Evolutionary conservation across 1,140 invertebrate species (phyloP), one percentile per base, ranked within the genome.

Genomic region (Dysdera silvatica): DNA sequence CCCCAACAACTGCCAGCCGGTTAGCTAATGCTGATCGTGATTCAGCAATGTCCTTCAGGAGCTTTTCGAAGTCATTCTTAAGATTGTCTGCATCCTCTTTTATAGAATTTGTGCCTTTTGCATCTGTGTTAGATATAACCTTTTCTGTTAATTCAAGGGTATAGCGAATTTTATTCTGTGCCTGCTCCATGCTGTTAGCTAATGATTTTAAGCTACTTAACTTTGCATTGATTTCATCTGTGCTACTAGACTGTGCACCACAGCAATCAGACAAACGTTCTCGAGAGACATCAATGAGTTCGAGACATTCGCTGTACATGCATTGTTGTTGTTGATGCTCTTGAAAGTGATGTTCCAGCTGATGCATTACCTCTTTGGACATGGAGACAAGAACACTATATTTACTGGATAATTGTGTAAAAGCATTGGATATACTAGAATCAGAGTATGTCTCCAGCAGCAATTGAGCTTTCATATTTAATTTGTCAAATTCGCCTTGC

Each of bases 341-440:
- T 76, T 93, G 89, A 76, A 91, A 94, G 73, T 93, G 88, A 40
- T 93, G 78, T 76, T 95, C 91, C 26, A 95, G 77, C 32, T 88
- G 80, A 69, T 90, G 81, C 88, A 95, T 92, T 14, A 93, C 86
- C 79, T 94, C 93, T 78, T 96, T 97, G 12, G 91, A 88, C 18
- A 92, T 73, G 0, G 90, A 91, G 23, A 95, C 74, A n/a, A 96
- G 77, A 0, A 89, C 86, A 74, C 95, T 95, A 70, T 96, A 96
- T 74, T 94, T 94, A 1, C 91, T 94, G 0, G 92, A 91, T 16
- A 97, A 77, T 74, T 95, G 90, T 32, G 92, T 95, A 32, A 97
- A 87, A 10, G 88, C 89, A 77, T 95, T 95, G 12, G 91, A 94
- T 35, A 97, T 86, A 67, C 91, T 81, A 0, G 92, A 93, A 73